Base-by-base conservation (phyloP, 2,888 invertebrate genomes). In the Lamellibrachia satsuma region DNA sequence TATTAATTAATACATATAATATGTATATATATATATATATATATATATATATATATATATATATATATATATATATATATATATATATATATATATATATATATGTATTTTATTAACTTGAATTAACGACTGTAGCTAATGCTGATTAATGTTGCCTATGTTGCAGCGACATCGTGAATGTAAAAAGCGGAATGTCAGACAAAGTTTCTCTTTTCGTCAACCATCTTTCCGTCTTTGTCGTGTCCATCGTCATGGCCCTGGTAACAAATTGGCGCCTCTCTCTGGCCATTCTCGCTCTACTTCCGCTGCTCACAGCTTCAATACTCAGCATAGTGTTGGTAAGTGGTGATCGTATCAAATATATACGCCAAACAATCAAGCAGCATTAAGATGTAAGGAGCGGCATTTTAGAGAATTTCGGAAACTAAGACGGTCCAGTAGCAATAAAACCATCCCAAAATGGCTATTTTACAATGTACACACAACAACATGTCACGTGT, bases 221-320 rank as follows among this genome's bases (percentile, higher is more conserved):
- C 93, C 96, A 95, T 95, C 92, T 95, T 3, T 94, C 97, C 27
- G 96, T 97, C 15, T 97, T 97, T 94, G 11, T 97, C 7, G 95
- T 96, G 75, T 97, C 97, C 1, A 96, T 97, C 94, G 94, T 96
- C 55, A 96, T 97, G 90, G 94, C 97, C 2, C 96, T 97, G 94
- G 93, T 96, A 91, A 96, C 95, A 93, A 96, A 97, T 94, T 97
- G 97, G 97, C 96, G 97, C 94, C 95, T 97, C 95, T 97, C 97
- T 0, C 95, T 97, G 7, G 97, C 97, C 9, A 97, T 97, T 95
- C 96, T 97, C 95, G 96, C 97, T 0, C 22, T 75, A 75, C 22
- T 75, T 22, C 75, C 75, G 22, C 3, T 22, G 15, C 15, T 75
- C 3, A 75, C 75, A 75, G 75, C 75, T n/a, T 75, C 15, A 15